Conservation (phyloP, 2,888 invertebrate genomes). For the Nipponacmea schrenckii region DNA sequence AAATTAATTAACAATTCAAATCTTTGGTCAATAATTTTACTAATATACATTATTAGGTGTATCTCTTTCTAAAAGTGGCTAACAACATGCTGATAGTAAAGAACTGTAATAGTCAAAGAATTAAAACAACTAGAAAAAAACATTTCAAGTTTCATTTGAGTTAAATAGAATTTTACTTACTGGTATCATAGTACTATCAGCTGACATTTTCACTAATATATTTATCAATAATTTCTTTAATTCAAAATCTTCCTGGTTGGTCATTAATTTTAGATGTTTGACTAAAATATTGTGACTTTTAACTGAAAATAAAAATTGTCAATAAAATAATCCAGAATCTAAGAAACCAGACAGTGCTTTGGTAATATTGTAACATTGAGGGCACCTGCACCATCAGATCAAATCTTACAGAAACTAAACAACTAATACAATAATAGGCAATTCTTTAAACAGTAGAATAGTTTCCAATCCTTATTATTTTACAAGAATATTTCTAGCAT, state of each 20-base stretch:
- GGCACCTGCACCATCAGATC: too few species aligned
- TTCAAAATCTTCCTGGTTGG: slow-evolving; percentile 68
- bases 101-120: background rate
- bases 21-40: too few species aligned
- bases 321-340: slow-evolving; percentile 14
- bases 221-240: slow-evolving; percentile 66
- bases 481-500: background rate
- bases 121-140: background rate
- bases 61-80: too few species aligned
- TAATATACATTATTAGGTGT: too few species aligned
- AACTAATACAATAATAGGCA: too few species aligned
- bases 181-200: slow-evolving; percentile 54
- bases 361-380: too few species aligned
- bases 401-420: too few species aligned
- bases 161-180: slow-evolving; percentile 39
- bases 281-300: slow-evolving; percentile 66
- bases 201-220: slow-evolving; percentile 61
- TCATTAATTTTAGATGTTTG: slow-evolving; percentile 62
- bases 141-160: background rate
- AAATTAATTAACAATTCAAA: too few species aligned
- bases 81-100: background rate
- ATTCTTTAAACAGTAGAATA: too few species aligned
- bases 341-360: too few species aligned
- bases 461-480: too few species aligned
- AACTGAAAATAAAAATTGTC: slow-evolving; percentile 51